These are phyloP conservation scores for Harpagifer antarcticus DNA, from an alignment of 2,797 vertebrate genomes.

Conservation along the genomic window DNA sequence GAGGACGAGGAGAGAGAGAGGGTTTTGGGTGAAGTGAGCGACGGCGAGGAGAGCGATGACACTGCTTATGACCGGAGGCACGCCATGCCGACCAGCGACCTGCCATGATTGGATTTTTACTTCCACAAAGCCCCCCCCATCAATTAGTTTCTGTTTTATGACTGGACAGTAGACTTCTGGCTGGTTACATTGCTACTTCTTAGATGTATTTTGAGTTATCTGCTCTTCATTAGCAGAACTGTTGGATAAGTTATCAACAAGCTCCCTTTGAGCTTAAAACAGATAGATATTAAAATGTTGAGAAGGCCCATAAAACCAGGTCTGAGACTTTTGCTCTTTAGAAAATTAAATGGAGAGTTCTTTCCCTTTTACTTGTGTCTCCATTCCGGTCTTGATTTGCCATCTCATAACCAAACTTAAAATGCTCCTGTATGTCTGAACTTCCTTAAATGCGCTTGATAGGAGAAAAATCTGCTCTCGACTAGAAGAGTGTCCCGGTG, in stretches of 20 bases:
- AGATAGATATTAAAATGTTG: conserved; percentile 36
- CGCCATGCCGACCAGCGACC: conserved; percentile 70
- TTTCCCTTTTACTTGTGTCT: conserved; percentile 20
- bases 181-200: conserved; percentile 21
- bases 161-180: conserved; percentile 29
- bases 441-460: conserved; percentile 1
- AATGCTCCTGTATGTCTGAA: conserved; percentile 25
- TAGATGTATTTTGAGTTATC: conserved; percentile 19
- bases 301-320: conserved; percentile 17
- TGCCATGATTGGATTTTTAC: conserved; percentile 72
- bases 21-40: conserved; percentile 74
- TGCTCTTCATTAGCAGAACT: conserved; percentile 12
- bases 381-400: conserved; percentile 35
- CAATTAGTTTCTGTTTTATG: not conserved
- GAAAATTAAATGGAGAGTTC: conserved; percentile 14
- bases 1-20: conserved; percentile 82
- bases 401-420: conserved; percentile 22
- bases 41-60: conserved; percentile 85
- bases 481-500: conserved; percentile 18
- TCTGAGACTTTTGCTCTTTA: conserved; percentile 25
- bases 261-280: conserved; percentile 30
- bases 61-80: conserved; percentile 84
- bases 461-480: conserved; percentile 18
- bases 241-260: not conserved
- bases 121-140: not conserved